Base-by-base conservation (phyloP, 53 echinoderm and acorn worm genomes). In the Paracentrotus lividus region DNA sequence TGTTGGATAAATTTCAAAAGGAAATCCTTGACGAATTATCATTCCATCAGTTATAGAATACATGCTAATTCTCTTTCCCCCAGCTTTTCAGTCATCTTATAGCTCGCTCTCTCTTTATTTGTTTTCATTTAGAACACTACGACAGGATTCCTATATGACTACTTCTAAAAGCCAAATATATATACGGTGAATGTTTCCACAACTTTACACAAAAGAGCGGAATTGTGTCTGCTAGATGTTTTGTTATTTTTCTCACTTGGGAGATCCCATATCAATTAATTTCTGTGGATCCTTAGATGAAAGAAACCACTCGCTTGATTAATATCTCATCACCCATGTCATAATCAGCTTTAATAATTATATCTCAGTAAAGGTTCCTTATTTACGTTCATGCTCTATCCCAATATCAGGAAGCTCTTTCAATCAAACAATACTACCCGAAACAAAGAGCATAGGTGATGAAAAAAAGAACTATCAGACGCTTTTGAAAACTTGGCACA, bases 391-490 rank as follows among this genome's bases (percentile, higher is more conserved):
- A 27, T 8, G 49, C 26, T 27, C 24, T 77, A 42, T 77, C 23
- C 43, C 23, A 77, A 42, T 81, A 81, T 81, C 49, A 49, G 81
- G 81, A 81, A 81, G 81, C 47, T 27, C 47, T 47, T 81, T 47
- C 81, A 76, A 27, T 47, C n/a, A 81, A 81, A 81, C 81, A 81
- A 47, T 81, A 47, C 81, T 44, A 45, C 49, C 47, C 47, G 81
- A 81, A 81, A 81, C 81, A 81, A 81, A 81, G 47, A 81, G 20
- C 36, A 72, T 23, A 44, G 81, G 81, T 81, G 81, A 45, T 24
- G 49, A 34, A 44, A 81, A 42, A 76, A 57, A n/a, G n/a, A 57
- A 57, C 21, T 42, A 42, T 76, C 76, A 76, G 76, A 47, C 47
- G 49, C 47, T 81, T n/a, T 44, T 81, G 81, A 81, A 81, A 45